Evolutionary conservation across 1,140 invertebrate species (phyloP), one percentile per base, ranked within the genome.

Genomic region (Eciton burchellii): DNA sequence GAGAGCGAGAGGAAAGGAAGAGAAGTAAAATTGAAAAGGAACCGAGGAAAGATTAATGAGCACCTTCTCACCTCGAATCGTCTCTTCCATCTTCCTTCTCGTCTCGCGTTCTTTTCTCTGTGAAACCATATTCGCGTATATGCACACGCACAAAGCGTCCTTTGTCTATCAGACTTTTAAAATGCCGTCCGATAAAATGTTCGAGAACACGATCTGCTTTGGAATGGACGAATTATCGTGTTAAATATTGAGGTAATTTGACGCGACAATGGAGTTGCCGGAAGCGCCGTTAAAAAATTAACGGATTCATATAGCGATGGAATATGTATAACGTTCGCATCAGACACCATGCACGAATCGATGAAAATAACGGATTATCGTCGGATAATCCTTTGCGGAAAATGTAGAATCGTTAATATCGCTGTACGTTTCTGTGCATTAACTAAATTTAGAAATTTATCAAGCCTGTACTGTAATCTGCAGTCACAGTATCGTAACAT

Each of bases 321-420:
- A 76, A 77, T 72, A 85, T 49, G 43, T 29, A 24, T 49, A 54
- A 29, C 19, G 47, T 43, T 41, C 26, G 24, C 57, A 52, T 45
- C 56, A 65, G 45, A 73, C 83, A 72, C 45, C 26, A 14, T 43
- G 21, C 47, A 35, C 19, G 14, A 47, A 68, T 79, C 43, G 49
- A 47, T 52, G 45, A 62, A 86, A 76, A 83, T 86, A 86, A 85
- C 70, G 62, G 68, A 87, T 87, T 86, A 86, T 82, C 60, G n/a
- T 14, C 21, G 21, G 60, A 29, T 87, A 81, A 87, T 84, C 74
- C 68, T 77, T 79, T 59, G 29, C 52, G 52, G 47, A 74, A 84
- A 87, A 87, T 76, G 63, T 71, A 59, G 49, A 87, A 71, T 87
- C 65, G 65, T 57, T 87, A 87, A 74, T 81, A 54, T 49, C 14